Percentiles rank a stretch among this genome's conserved stretches.
phyloP scores from a whole-genome alignment of 2,113 vertebrate species.

The Planiliza haematocheilus region DNA sequence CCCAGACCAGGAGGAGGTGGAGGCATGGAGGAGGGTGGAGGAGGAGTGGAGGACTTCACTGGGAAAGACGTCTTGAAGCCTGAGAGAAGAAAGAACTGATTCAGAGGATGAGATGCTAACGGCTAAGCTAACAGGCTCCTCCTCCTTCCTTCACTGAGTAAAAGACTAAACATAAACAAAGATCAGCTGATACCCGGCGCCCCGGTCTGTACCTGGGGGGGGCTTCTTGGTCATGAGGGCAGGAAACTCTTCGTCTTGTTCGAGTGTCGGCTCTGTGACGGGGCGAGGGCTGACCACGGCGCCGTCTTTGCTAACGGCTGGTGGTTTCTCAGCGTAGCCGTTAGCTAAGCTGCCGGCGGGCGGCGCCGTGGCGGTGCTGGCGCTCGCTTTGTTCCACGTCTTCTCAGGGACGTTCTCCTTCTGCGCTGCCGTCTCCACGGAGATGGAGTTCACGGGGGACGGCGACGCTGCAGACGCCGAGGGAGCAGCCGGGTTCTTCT shows the following conservation, averaged over 20 bases:
- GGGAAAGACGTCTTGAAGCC: constrained; percentile 93
- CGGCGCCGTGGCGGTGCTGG: background rate
- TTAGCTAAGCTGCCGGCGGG: constrained; percentile 81
- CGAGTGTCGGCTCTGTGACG: constrained; percentile 71
- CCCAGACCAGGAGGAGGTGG: constrained; percentile 87
- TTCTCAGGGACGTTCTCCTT: constrained; percentile 84
- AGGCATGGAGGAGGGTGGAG: constrained; percentile 41
- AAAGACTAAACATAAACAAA: no score
- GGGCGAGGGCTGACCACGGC: constrained; percentile 78
- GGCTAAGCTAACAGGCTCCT: no score
- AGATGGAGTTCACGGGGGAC: background rate
- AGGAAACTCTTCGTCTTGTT: constrained; percentile 93
- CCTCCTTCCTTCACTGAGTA: no score
- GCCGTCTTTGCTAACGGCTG: constrained; percentile 74
- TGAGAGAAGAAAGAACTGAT: constrained; percentile 61
- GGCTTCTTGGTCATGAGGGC: constrained; percentile 90
- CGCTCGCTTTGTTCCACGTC: constrained; percentile 65
- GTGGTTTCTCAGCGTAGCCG: constrained; percentile 83
- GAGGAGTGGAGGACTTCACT: constrained; percentile 79
- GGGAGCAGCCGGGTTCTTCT: constrained; percentile 53
- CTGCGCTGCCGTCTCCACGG: constrained; percentile 32
- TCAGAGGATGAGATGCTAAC: no score
- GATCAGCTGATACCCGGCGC: no score
- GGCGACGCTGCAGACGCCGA: background rate
- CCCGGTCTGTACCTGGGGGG: constrained; percentile 90